phyloP scores from a whole-genome alignment of 2,888 invertebrate species.

The Eristalinus aeneus region DNA sequence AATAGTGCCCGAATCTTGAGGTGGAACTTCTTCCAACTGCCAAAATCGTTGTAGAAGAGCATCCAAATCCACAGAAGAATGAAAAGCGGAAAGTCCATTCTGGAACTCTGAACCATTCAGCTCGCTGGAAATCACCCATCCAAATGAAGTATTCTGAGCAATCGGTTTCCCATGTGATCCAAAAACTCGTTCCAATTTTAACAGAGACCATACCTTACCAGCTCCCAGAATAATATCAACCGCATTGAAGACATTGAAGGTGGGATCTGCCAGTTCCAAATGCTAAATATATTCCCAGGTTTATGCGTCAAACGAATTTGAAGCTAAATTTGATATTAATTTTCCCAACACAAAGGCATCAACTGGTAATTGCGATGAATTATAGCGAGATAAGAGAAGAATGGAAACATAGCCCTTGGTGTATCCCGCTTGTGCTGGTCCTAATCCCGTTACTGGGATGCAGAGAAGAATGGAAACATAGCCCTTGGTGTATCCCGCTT shows the following conservation, averaged over 20 bases:
- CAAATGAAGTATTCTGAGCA: constrained; percentile 46
- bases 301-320: constrained; percentile 5
- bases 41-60: constrained; percentile 38
- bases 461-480: not conserved
- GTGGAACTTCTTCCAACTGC: constrained; percentile 51
- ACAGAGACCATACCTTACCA: constrained; percentile 50
- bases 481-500: constrained; percentile 3
- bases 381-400: not conserved
- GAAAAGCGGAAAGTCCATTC: constrained; percentile 3
- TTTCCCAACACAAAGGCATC: constrained; percentile 4
- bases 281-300: constrained; percentile 8
- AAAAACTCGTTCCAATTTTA: constrained; percentile 30
- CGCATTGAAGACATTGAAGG: constrained; percentile 38
- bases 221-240: constrained; percentile 61
- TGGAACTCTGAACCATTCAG: not conserved
- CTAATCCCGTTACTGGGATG: not conserved
- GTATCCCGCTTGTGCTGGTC: not conserved
- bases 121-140: constrained; percentile 57
- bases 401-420: constrained; percentile 2
- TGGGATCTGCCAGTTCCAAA: constrained; percentile 56
- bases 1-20: constrained; percentile 22
- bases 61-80: constrained; percentile 26
- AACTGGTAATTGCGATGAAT: not conserved
- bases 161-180: not conserved
- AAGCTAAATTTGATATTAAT: constrained; percentile 11